These are phyloP conservation scores for Rhabdomys pumilio DNA, from an alignment of 2,797 vertebrate species.

Conservation along the genomic window DNA sequence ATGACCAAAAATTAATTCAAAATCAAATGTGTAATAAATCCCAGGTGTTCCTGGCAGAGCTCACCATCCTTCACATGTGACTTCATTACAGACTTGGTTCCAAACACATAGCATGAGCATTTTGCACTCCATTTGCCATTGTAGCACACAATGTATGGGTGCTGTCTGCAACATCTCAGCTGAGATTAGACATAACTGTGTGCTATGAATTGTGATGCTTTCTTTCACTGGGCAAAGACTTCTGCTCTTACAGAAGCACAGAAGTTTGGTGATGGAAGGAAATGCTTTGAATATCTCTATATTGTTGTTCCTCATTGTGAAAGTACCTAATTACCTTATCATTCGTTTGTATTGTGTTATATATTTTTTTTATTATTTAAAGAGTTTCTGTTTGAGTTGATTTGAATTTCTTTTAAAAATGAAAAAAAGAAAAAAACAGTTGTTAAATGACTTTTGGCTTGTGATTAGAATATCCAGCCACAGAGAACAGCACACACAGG, in stretches of 20 bases:
- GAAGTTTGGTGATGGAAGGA: background rate
- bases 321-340: background rate
- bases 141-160: background rate
- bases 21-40: background rate
- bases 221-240: background rate
- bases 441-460: background rate
- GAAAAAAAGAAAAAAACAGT: background rate
- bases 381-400: background rate
- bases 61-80: background rate
- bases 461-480: background rate
- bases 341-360: background rate
- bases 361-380: background rate
- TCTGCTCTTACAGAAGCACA: background rate
- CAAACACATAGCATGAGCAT: background rate
- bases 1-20: background rate
- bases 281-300: background rate
- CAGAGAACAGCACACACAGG: background rate
- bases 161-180: background rate
- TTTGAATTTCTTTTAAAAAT: background rate
- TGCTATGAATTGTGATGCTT: background rate
- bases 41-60: background rate
- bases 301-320: background rate
- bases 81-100: background rate
- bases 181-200: background rate
- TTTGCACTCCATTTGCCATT: background rate